Percentiles rank a stretch among this genome's conserved stretches.
Conservation (phyloP, 2,888 invertebrate species). For the Pammene fasciana region DNA sequence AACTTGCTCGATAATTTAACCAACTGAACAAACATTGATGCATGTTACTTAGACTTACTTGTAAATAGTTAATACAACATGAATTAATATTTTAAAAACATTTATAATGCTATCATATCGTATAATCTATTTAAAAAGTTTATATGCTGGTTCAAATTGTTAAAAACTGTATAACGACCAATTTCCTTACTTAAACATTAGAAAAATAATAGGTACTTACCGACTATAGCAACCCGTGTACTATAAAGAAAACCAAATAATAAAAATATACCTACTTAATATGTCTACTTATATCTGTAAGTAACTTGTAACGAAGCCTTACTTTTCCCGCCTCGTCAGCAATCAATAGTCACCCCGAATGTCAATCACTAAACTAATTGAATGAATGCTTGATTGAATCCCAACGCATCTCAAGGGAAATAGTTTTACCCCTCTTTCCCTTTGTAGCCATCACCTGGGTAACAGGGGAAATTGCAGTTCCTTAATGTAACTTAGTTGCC, state of each 20-base stretch:
- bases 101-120: too few species aligned
- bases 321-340: conserved; percentile 34
- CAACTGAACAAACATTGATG: neutral
- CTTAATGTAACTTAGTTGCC: conserved; percentile 17
- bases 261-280: too few species aligned
- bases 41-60: neutral
- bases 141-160: too few species aligned
- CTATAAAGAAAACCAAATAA: too few species aligned
- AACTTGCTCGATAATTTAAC: neutral
- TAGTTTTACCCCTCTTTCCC: conserved; percentile 54
- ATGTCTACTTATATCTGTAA: conserved; percentile 2
- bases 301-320: conserved; percentile 13
- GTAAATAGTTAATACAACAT: neutral
- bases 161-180: too few species aligned
- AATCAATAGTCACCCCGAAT: conserved; percentile 44
- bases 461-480: conserved; percentile 34
- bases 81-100: neutral
- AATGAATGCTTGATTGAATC: conserved; percentile 70
- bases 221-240: too few species aligned
- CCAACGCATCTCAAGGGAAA: conserved; percentile 59
- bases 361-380: conserved; percentile 69
- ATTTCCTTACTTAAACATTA: too few species aligned
- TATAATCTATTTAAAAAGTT: too few species aligned
- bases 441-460: conserved; percentile 30
- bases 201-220: too few species aligned